Percentiles rank a stretch among this genome's conserved stretches.
phyloP scores from a whole-genome alignment of 64 coral and sea anemone species.

The Hydrozoanthus tunicans region DNA sequence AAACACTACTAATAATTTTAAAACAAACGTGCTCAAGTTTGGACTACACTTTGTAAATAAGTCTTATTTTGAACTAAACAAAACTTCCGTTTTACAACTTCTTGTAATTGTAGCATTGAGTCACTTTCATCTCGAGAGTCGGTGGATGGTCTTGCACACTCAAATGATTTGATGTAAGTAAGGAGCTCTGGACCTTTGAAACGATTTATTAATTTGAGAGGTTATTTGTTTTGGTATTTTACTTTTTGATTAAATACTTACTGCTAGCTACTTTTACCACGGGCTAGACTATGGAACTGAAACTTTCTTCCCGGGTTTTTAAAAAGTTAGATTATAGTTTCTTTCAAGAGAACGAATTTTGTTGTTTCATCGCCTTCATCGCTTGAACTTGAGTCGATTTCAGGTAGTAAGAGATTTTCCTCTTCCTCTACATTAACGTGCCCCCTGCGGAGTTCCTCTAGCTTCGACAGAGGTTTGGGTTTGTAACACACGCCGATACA shows the following conservation, averaged over 20 bases:
- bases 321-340: constrained; percentile 20
- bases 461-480: constrained; percentile 18
- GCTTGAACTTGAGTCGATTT: not conserved
- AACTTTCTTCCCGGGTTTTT: not conserved
- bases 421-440: not conserved
- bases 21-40: too few relatives aligned
- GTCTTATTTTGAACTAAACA: too few relatives aligned
- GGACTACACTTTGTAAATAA: too few relatives aligned
- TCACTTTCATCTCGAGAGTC: too few relatives aligned
- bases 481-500: constrained; percentile 35
- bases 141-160: too few relatives aligned
- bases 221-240: too few relatives aligned
- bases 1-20: too few relatives aligned
- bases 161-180: too few relatives aligned
- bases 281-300: not conserved
- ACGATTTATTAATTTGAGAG: too few relatives aligned
- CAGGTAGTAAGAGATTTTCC: not conserved
- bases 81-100: too few relatives aligned
- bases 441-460: not conserved
- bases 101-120: too few relatives aligned
- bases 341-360: not conserved
- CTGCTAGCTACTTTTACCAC: not conserved
- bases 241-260: not conserved
- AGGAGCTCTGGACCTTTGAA: too few relatives aligned
- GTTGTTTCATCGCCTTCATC: constrained; percentile 8